A percentile compares a stretch with the other conserved stretches of the same genome.
phyloP scores from a whole-genome alignment of 2,113 vertebrate genomes.

The Sciurus niger region DNA sequence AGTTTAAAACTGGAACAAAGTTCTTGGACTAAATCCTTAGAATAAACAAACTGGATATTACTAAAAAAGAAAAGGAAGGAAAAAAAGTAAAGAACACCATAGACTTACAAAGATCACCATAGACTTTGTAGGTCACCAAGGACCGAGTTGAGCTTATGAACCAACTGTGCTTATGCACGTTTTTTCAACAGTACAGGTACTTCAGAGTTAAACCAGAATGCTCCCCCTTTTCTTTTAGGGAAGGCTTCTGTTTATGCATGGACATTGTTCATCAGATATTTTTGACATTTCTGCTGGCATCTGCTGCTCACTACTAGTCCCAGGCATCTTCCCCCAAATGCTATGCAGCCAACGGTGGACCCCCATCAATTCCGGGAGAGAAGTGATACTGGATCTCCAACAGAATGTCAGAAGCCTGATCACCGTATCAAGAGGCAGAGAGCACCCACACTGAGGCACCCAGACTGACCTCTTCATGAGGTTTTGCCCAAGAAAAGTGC shows the following conservation, averaged over 20 bases:
- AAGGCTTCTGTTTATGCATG: background rate
- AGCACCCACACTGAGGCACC: background rate
- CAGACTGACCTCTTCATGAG: fast-evolving
- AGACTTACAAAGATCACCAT: background rate
- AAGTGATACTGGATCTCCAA: background rate
- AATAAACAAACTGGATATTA: background rate
- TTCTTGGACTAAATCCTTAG: background rate
- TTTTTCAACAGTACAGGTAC: background rate
- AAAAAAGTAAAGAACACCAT: fast-evolving
- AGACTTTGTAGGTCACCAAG: no score
- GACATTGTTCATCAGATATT: background rate
- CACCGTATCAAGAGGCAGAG: background rate
- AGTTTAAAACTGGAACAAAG: background rate
- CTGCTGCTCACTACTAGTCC: background rate
- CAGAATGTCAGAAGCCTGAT: background rate
- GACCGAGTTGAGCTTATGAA: fast-evolving
- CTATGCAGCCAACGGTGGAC: fast-evolving
- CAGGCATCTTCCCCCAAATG: background rate
- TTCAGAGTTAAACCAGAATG: background rate
- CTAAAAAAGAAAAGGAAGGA: no score
- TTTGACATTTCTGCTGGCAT: background rate
- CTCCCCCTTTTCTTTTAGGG: background rate
- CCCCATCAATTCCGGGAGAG: background rate
- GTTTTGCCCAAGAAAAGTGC: background rate
- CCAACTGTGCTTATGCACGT: background rate